Evolutionary conservation across 2,888 invertebrate species (phyloP).

Genomic region (Hemicrepidius hirtus): DNA sequence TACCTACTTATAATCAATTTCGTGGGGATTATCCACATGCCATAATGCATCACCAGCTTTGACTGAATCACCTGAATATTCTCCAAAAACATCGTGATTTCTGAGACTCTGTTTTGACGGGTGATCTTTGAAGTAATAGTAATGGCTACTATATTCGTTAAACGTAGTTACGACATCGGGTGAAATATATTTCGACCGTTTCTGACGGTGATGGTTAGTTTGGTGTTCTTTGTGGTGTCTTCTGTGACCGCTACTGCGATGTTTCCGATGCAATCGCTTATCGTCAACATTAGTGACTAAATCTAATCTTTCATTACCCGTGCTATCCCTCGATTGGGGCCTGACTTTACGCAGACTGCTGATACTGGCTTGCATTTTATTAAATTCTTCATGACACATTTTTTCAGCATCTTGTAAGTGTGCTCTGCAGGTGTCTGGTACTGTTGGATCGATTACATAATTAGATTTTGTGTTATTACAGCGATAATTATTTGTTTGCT

Average conservation of each 20-base stretch:
- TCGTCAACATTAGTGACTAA: not conserved
- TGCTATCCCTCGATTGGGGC: not conserved
- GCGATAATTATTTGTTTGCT: too few relatives aligned
- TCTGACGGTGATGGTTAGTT: not conserved
- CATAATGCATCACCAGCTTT: not conserved
- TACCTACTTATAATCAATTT: not conserved
- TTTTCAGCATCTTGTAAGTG: constrained; percentile 51
- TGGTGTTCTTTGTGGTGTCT: not conserved
- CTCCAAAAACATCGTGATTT: too few relatives aligned
- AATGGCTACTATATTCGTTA: not conserved
- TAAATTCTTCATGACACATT: constrained; percentile 51
- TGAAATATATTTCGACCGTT: not conserved
- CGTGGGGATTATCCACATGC: not conserved
- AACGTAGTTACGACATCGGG: not conserved
- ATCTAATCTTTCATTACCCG: not conserved
- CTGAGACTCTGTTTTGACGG: too few relatives aligned
- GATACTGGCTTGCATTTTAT: constrained; percentile 47
- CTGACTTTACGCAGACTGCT: constrained; percentile 5
- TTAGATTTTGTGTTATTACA: not conserved
- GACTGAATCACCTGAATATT: constrained; percentile 6
- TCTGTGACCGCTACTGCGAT: not conserved
- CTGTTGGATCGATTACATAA: not conserved
- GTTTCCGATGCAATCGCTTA: not conserved
- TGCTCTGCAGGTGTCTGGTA: constrained; percentile 34
- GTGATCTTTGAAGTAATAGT: not conserved